Conservation (phyloP, 2,113 vertebrate genomes). For the Ranitomeya imitator region DNA sequence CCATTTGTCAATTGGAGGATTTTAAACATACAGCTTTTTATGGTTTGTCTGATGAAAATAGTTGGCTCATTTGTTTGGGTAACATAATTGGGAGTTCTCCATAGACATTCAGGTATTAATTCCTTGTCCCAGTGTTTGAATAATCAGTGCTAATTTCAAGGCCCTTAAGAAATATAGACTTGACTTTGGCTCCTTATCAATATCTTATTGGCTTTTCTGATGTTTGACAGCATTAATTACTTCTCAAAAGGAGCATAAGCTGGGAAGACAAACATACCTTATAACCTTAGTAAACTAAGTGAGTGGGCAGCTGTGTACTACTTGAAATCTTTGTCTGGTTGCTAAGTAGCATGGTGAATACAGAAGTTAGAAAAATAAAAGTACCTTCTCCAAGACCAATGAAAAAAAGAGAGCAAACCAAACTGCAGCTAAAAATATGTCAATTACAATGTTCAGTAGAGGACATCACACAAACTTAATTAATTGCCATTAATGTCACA, state of each 20-base stretch:
- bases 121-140: no score
- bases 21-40: no score
- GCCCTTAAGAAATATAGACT: no score
- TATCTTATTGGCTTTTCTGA: background rate
- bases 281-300: background rate
- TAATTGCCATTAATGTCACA: background rate
- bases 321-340: conserved; percentile 26
- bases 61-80: no score
- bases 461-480: background rate
- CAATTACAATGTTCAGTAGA: background rate
- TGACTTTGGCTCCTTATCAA: background rate
- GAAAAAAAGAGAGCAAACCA: background rate
- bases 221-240: background rate
- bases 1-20: no score
- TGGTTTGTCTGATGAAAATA: no score
- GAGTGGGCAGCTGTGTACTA: conserved; percentile 22
- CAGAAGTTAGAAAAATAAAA: conserved; percentile 1
- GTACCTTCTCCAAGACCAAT: background rate
- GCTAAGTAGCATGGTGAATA: conserved; percentile 33
- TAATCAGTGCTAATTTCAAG: no score
- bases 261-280: background rate
- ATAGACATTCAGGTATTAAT: no score
- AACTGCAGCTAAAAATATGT: conserved; percentile 18
- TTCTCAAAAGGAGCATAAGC: background rate
- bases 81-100: no score